Evolutionary conservation across 2,113 vertebrate genomes (phyloP).

Genomic region (Labeo rohita): DNA sequence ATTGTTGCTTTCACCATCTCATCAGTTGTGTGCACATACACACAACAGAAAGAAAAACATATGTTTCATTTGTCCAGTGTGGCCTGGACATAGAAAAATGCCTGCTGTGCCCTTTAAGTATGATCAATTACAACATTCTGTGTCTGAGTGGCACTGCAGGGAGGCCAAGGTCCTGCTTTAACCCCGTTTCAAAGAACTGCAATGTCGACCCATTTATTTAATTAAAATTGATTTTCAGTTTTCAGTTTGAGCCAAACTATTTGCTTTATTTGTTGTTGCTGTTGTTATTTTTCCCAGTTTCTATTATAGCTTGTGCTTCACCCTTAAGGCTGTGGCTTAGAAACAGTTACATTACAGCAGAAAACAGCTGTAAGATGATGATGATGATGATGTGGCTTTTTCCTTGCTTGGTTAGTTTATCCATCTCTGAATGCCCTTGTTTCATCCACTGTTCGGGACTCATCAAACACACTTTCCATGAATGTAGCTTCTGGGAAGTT

Average conservation of each 20-base stretch:
- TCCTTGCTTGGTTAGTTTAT: background rate
- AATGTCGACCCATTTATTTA: conserved; percentile 56
- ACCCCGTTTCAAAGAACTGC: conserved; percentile 48
- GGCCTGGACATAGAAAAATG: background rate
- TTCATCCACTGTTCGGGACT: background rate
- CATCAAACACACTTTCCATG: background rate
- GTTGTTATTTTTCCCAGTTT: background rate
- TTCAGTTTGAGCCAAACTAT: background rate
- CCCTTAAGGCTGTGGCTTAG: conserved; percentile 1
- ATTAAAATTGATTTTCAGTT: conserved; percentile 62
- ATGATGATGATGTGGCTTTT: background rate
- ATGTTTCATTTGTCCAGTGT: background rate
- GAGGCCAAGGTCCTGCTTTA: conserved; percentile 38
- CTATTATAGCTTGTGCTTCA: background rate
- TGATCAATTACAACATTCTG: background rate
- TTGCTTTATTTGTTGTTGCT: background rate
- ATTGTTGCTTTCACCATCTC: background rate
- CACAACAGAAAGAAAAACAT: background rate
- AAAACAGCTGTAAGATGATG: background rate
- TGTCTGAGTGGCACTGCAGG: conserved; percentile 24
- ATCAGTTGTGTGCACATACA: background rate
- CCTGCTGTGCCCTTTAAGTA: conserved; percentile 32
- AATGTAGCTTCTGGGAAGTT: background rate
- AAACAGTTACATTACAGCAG: background rate
- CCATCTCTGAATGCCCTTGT: background rate